Evolutionary conservation across 1,140 invertebrate species (phyloP), one percentile per base, ranked within the genome.

Genomic region (Neocloeon triangulifer): DNA sequence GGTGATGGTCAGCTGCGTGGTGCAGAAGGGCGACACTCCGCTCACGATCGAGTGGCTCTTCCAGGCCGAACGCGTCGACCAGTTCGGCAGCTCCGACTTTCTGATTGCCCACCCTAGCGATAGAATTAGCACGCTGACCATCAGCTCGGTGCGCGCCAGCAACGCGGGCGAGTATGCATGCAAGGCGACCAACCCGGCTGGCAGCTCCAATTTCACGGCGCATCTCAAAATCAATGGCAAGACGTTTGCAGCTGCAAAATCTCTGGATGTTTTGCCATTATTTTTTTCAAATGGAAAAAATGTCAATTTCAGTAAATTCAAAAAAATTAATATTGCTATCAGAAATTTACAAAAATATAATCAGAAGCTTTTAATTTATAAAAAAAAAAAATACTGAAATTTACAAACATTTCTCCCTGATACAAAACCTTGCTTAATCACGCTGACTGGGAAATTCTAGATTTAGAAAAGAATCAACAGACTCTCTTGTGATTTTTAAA

Each of bases 181-280:
- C 18, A 41, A 39, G 4, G 51, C 43, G 8, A 38, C 30, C 15
- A 78, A 78, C 48, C 48, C 55, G 25, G 73, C 72, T 14, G 69
- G 67, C 15, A 49, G 51, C 2, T 55, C 56, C 26, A 64, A 62
- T 41, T 69, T 64, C 39, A 58, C 62, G 5, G 64, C 70, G 34
- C 48, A 57, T 41, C 50, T 79, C 19, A 48, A 62, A 35, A 64
- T 76, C 20, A 64, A 71, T 43, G 67, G 72, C 74, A 56, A 39
- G 46, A n/a, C n/a, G 19, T 9, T 15, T n/a, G n/a, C n/a, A n/a
- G n/a, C n/a, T n/a, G n/a, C n/a, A n/a, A n/a, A n/a, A n/a, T n/a
- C n/a, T n/a, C n/a, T n/a, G n/a, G n/a, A n/a, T n/a, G n/a, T n/a
- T 5, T 22, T 2, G 10, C 15, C 22, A 26, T 17, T 14, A 35